Evolutionary conservation across 2,888 invertebrate genomes (phyloP).

Genomic region (Rotaria socialis): DNA sequence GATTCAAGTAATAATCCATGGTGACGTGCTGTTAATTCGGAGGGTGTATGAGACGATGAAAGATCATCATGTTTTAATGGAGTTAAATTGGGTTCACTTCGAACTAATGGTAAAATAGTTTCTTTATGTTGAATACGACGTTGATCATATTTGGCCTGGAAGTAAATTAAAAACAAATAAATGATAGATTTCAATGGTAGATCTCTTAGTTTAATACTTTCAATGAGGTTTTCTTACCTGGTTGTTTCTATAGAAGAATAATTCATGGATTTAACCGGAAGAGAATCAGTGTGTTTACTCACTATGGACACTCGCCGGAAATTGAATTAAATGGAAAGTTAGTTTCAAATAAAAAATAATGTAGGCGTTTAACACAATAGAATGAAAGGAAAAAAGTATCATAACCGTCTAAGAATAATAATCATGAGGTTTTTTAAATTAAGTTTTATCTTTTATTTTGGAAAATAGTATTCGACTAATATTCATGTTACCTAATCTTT

Average conservation of each 20-base stretch:
- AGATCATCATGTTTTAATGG: neutral
- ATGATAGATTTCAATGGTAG: too few relatives aligned
- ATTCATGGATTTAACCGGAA: neutral
- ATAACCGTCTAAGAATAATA: neutral
- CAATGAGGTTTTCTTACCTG: too few relatives aligned
- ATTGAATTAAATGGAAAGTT: neutral
- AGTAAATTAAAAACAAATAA: conserved; percentile 19
- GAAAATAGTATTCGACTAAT: too few relatives aligned
- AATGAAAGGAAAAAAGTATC: neutral
- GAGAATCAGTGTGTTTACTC: too few relatives aligned
- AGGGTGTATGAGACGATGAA: neutral
- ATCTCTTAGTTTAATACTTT: too few relatives aligned
- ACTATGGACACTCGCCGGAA: neutral
- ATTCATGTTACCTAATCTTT: too few relatives aligned
- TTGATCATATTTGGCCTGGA: conserved; percentile 71
- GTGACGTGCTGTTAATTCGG: neutral
- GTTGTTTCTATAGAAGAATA: neutral
- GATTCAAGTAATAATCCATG: neutral
- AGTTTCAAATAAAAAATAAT: neutral
- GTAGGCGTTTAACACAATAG: neutral
- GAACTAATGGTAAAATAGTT: conserved; percentile 63
- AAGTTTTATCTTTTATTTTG: neutral
- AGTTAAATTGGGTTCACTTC: conserved; percentile 49
- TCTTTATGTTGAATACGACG: conserved; percentile 62
- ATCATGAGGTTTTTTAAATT: neutral